Evolutionary conservation across 2,888 invertebrate genomes (phyloP).

Genomic region (Nephrotoma appendiculata): DNA sequence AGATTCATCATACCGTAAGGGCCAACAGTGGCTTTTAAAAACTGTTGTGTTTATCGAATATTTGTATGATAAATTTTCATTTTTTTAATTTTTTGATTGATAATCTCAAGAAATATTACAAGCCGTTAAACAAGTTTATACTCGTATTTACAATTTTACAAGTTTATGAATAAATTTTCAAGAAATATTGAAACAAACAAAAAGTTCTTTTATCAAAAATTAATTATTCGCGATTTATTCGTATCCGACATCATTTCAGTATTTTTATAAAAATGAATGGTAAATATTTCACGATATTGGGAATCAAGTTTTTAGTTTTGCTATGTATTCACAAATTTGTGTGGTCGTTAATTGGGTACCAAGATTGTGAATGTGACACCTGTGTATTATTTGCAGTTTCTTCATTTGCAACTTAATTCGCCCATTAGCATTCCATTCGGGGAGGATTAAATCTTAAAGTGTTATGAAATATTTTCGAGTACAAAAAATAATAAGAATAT

Average conservation of each 20-base stretch:
- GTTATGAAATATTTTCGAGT: too few species aligned
- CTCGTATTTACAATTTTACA: not conserved
- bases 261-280: not conserved
- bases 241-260: not conserved
- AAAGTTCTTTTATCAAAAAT: not conserved
- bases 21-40: too few species aligned
- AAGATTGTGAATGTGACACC: too few species aligned
- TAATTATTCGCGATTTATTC: not conserved
- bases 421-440: too few species aligned
- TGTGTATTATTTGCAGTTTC: too few species aligned
- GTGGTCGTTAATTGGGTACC: too few species aligned
- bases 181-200: not conserved
- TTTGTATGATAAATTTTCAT: not conserved
- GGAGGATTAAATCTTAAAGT: too few species aligned
- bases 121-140: not conserved
- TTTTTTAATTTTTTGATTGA: not conserved
- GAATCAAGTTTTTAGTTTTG: too few species aligned
- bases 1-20: too few species aligned
- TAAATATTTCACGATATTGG: not conserved
- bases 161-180: not conserved
- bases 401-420: too few species aligned
- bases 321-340: too few species aligned
- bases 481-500: not conserved
- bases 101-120: not conserved
- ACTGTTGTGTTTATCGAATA: not conserved